Evolutionary conservation across 2,797 vertebrate species (phyloP), one percentile per base, ranked within the genome.

Genomic region (Sebastes ruberrimus): DNA sequence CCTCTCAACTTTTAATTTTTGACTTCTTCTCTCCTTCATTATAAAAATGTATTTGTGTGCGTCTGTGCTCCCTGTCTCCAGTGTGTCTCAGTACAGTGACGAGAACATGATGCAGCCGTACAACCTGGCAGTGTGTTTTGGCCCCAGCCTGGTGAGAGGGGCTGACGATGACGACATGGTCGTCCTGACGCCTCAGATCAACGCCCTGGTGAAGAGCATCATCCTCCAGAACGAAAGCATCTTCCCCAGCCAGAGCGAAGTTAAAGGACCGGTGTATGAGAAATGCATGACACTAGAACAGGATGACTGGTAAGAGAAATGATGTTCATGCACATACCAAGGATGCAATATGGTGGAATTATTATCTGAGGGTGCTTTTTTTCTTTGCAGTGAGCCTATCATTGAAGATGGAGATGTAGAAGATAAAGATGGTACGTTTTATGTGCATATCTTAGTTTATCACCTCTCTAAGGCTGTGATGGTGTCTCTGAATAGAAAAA

Each of bases 21-120:
- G 8, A 8, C 8, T 7, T 11, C 27, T 7, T 32, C 2, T 22
- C 28, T 76, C 10, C 2, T 18, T 67, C 16, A 55, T 10, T 9
- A 1, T 46, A 5, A 69, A 14, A 52, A 22, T 22, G 27, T 8
- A 63, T 60, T 10, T 20, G 16, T 49, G 5, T 71, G 57, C 23
- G n/a, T 16, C 10, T 27, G 59, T 71, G 10, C 25, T 33, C 23
- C 74, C 35, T 55, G 2, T 53, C 63, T 74, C 20, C 78, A 98
- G 97, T 80, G 93, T 98, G 78, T 96, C 97, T 60, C 96, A 98
- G 91, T 97, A 97, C 92, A 98, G 97, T 1, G 97, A 98, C 1
- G 97, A 98, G 94, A 98, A 98, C 94, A 98, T 98, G 97, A 98
- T 98, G 97, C 96, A 97, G 81, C 95, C 97, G 6, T 97, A 98